Base-by-base conservation (phyloP, 2,113 vertebrate species). In the Leptobrachium leishanense region DNA sequence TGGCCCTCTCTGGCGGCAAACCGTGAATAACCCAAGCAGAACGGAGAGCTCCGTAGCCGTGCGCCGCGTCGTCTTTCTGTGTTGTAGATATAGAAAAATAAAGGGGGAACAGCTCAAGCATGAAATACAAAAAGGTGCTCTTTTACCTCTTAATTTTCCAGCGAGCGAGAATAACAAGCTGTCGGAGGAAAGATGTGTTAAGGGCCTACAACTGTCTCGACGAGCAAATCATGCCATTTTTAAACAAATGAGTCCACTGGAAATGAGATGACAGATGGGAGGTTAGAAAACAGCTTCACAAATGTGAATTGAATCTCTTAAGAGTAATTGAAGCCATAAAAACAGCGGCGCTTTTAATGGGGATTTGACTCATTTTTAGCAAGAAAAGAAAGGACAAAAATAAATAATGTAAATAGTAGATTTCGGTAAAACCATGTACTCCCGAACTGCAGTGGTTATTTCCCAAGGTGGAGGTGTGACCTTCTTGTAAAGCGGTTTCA, bases 291-390 rank as follows among this genome's bases (percentile, higher is more conserved):
- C 72, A 73, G 74, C 70, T 54, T 62, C 54, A 13, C 43, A 66
- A 68, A 59, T 46, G 9, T 67, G 42, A 63, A 79, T 67, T 73
- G 63, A 73, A 74, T 79, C 70, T 73, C 50, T 43, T 39, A 73
- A 79, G 70, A 68, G 77, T 13, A 68, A 79, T 67, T 79, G 70
- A 74, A 62, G 41, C 70, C 20, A 73, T 79, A 73, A 73, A 31
- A 67, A 67, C 46, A 10, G 63, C 64, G n/a, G 70, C 44, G 10
- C 1, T 65, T 65, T 72, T 63, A 79, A 54, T 54, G 76, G 43
- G 71, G 40, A 43, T 69, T 15, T 76, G 67, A 63, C 76, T 31
- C 13, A 65, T 65, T 65, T 39, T 65, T 5, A 65, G 63, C 20
- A 2, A 50, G 4, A 76, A 53, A 76, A 67, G 54, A 63, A 77